Conservation (phyloP, 2,113 vertebrate species). For the Siniperca knerii region DNA sequence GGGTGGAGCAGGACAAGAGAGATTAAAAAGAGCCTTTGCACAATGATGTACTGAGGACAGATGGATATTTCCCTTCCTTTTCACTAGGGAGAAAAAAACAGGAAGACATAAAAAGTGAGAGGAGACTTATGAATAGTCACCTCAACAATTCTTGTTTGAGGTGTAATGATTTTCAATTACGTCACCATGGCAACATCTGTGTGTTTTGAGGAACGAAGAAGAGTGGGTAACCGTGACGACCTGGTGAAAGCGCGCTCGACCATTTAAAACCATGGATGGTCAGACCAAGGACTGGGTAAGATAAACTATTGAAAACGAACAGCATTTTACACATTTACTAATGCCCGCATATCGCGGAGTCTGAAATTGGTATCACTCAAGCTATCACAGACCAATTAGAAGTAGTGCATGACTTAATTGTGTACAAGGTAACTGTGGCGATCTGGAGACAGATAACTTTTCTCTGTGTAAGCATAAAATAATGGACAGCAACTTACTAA, state of each 20-base stretch:
- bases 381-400: conserved; percentile 28
- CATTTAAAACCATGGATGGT: conserved; percentile 32
- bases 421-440: neutral
- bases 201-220: conserved; percentile 52
- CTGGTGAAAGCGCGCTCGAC: conserved; percentile 38
- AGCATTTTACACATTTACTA: conserved; percentile 13
- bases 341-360: neutral
- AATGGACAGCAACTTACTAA: neutral
- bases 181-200: conserved; percentile 75
- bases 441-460: conserved; percentile 6
- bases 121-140: conserved; percentile 71
- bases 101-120: conserved; percentile 56
- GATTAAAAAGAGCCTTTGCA: conserved; percentile 61
- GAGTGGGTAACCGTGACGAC: conserved; percentile 44
- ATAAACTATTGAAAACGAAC: conserved; percentile 29
- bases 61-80: conserved; percentile 59
- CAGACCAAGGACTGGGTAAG: conserved; percentile 27
- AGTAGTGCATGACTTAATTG: conserved; percentile 6
- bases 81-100: conserved; percentile 29
- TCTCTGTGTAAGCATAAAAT: conserved; percentile 3
- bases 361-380: conserved; percentile 31
- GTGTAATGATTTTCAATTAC: conserved; percentile 82
- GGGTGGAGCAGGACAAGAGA: conserved; percentile 41
- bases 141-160: conserved; percentile 75
- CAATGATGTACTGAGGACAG: conserved; percentile 51